Evolutionary conservation across 1,140 invertebrate genomes (phyloP), one percentile per base, ranked within the genome.

Genomic region (Sinonovacula constricta): DNA sequence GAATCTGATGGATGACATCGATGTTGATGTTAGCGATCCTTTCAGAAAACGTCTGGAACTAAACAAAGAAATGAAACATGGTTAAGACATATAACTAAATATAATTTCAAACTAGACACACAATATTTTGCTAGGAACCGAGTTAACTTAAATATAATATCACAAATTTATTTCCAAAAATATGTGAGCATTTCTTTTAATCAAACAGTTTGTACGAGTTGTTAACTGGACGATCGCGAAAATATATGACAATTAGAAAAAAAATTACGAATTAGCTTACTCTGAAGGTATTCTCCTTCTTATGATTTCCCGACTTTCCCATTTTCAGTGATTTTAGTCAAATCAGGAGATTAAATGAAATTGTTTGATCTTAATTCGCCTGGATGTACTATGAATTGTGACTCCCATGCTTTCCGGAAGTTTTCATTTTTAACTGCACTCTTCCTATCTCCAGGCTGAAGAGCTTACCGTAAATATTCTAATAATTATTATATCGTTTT

Each of bases 31-130:
- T 93, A 82, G 94, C 93, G 30, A 98, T 94, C 74, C 96, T 92
- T 85, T 97, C 95, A 22, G 94, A 94, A 91, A 98, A 97, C 15
- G 95, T 94, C 90, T 95, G 94, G 91, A 97, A 97, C 96, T 97
- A 88, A 70, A 94, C 93, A 88, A 79, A 69, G 86, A 86, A 82
- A 49, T 80, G 39, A 78, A 79, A 28, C 53, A 56, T 31, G 72
- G 28, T 10, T 45, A n/a, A n/a, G n/a, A n/a, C n/a, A n/a, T n/a
- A n/a, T n/a, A n/a, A n/a, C n/a, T n/a, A n/a, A n/a, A n/a, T n/a
- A n/a, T n/a, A n/a, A n/a, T n/a, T n/a, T n/a, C n/a, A n/a, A n/a
- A n/a, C n/a, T n/a, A n/a, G n/a, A n/a, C n/a, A n/a, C n/a, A n/a
- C n/a, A n/a, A n/a, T n/a, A n/a, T n/a, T n/a, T n/a, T n/a, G n/a